Conservation (phyloP, 2,888 invertebrate species). For the Megastigmus dorsalis region DNA sequence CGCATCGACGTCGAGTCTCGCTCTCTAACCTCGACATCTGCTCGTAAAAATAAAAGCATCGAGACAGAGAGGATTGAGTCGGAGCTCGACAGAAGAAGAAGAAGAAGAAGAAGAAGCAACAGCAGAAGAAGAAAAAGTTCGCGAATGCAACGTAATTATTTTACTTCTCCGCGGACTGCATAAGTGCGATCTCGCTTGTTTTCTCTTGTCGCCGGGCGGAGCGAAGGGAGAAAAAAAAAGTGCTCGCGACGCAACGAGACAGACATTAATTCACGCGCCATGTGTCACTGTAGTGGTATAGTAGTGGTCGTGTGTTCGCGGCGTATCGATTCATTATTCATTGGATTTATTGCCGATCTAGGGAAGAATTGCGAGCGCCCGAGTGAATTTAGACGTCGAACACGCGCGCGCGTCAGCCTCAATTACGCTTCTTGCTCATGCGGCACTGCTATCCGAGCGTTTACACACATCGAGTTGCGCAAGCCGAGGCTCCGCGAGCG, state of each 20-base stretch:
- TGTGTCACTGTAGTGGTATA: slow-evolving; percentile 6
- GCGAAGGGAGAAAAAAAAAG: slow-evolving; percentile 4
- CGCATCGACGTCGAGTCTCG: slow-evolving; percentile 15
- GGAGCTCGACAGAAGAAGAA: not conserved
- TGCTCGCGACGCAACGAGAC: slow-evolving; percentile 36
- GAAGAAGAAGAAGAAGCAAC: too few species aligned
- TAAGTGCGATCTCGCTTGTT: slow-evolving; percentile 11
- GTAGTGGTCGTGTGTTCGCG: not conserved
- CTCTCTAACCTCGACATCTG: slow-evolving; percentile 42
- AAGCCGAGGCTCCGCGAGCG: not conserved
- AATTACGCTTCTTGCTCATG: slow-evolving; percentile 1
- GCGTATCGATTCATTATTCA: slow-evolving; percentile 39
- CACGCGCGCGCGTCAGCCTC: not conserved
- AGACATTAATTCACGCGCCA: slow-evolving; percentile 16
- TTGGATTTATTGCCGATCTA: slow-evolving; percentile 43
- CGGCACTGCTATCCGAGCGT: too few species aligned
- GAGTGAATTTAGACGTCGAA: slow-evolving; percentile 53
- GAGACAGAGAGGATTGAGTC: not conserved
- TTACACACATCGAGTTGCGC: not conserved
- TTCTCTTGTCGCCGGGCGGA: not conserved
- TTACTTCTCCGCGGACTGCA: slow-evolving; percentile 9
- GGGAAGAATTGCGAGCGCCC: slow-evolving; percentile 64
- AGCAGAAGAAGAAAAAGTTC: slow-evolving; percentile 7
- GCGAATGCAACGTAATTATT: slow-evolving; percentile 37
- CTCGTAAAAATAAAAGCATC: slow-evolving; percentile 43